phyloP scores from a whole-genome alignment of 2,797 vertebrate species.

The Pseudochirops cupreus region DNA sequence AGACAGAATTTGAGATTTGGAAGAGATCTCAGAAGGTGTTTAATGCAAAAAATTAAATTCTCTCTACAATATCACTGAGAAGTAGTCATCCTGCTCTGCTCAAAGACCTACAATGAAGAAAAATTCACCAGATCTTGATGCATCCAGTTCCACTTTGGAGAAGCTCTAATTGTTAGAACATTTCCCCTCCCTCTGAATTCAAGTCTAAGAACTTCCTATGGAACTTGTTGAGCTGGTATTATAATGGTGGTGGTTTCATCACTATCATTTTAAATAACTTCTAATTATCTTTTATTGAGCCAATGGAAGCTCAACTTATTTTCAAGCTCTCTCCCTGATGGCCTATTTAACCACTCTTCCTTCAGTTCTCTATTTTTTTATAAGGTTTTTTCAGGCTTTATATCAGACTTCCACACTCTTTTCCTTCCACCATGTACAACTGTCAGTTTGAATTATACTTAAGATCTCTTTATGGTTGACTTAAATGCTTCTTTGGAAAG shows the following conservation, averaged over 20 bases:
- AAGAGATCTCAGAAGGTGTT: neutral
- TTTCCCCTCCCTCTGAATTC: neutral
- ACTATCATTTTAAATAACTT: neutral
- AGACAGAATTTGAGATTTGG: neutral
- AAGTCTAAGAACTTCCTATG: neutral
- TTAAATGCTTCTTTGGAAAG: no score
- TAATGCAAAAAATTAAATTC: neutral
- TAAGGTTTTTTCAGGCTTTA: no score
- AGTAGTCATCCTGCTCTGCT: neutral
- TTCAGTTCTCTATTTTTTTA: neutral
- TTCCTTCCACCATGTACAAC: neutral
- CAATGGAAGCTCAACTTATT: neutral
- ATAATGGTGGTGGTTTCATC: neutral
- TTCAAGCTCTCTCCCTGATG: neutral
- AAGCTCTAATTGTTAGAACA: neutral
- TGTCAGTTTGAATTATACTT: no score
- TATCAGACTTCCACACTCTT: neutral
- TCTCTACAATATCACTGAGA: neutral
- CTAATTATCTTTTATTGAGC: neutral
- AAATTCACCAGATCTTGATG: neutral
- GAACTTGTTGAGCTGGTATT: neutral
- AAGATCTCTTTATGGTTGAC: no score
- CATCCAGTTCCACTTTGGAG: neutral
- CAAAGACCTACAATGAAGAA: neutral
- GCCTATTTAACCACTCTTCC: no score